Evolutionary conservation across 2,797 vertebrate genomes (phyloP), one percentile per base, ranked within the genome.

Genomic region (Stomatorhinus walkeri): DNA sequence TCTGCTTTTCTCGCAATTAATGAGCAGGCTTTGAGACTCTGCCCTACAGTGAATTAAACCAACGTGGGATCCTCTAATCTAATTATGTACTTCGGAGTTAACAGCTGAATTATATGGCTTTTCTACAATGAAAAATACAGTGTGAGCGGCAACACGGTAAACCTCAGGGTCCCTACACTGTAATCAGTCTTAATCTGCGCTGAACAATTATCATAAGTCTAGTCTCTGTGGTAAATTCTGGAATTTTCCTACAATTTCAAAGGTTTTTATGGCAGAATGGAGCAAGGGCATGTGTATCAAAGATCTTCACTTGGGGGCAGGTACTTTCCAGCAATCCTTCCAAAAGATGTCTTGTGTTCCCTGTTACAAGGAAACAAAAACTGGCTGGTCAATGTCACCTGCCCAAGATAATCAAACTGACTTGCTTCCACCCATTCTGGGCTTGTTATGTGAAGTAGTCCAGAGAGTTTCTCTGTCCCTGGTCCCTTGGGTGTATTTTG

Each of bases 1-100:
- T 94, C 91, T 89, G 91, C 94, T 97, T 96, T 96, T 96, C 96
- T 96, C 95, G 96, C 95, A 96, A 96, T 96, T 96, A 96, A 97
- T 96, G 95, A 98, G 94, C 94, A 94, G 92, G 91, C 93, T 95
- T 94, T 94, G 94, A 94, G 93, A 95, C 95, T 96, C 94, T 94
- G 94, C 93, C 93, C 94, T 94, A 95, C 95, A 96, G 95, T 96
- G 94, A 96, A 95, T 96, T 93, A 93, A 96, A 97, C 95, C 95
- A 96, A 96, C 95, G 96, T 95, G 94, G 94, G 94, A 95, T 94
- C 92, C 93, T 94, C 90, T 97, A 96, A 96, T 96, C 92, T 96
- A 97, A 97, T 97, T 97, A 97, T 95, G 94, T 94, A 93, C 94
- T 96, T 93, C 90, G 68, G 89, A 93, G 94, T 94, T 92, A 93